These are phyloP conservation scores for Sebastes minor DNA, from an alignment of 2,797 vertebrate species.

Conservation along the genomic window DNA sequence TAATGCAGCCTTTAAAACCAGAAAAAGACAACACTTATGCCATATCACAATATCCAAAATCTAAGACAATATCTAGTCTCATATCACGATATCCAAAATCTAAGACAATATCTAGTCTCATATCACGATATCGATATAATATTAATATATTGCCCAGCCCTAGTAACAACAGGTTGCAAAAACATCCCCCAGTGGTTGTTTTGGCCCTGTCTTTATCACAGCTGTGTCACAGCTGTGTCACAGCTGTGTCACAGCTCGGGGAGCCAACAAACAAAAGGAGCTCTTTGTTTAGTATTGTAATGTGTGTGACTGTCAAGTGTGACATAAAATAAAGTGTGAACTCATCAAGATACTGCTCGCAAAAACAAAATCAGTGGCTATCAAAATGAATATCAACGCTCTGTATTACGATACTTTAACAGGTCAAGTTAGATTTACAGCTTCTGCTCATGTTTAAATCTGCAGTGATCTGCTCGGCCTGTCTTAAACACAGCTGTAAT, in stretches of 20 bases:
- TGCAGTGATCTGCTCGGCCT: neutral
- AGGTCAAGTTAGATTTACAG: neutral
- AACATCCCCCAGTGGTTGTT: neutral
- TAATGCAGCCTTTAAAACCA: no score
- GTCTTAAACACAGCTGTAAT: constrained; percentile 9
- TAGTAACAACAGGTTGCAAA: neutral
- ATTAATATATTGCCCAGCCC: no score
- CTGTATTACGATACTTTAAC: neutral
- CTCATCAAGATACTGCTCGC: neutral
- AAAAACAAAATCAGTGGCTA: neutral
- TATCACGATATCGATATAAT: no score
- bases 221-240: neutral
- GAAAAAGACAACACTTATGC: no score
- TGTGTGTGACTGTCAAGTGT: neutral
- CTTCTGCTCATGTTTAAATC: neutral
- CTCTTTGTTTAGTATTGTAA: neutral
- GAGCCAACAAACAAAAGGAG: neutral
- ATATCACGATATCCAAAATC: no score
- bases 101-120: no score
- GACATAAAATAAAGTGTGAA: neutral
- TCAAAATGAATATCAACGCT: neutral
- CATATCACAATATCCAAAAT: no score
- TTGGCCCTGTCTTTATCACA: neutral
- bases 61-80: no score
- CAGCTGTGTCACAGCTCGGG: neutral